Base-by-base conservation (phyloP, 2,888 invertebrate species). In the Parascotia fuliginaria region DNA sequence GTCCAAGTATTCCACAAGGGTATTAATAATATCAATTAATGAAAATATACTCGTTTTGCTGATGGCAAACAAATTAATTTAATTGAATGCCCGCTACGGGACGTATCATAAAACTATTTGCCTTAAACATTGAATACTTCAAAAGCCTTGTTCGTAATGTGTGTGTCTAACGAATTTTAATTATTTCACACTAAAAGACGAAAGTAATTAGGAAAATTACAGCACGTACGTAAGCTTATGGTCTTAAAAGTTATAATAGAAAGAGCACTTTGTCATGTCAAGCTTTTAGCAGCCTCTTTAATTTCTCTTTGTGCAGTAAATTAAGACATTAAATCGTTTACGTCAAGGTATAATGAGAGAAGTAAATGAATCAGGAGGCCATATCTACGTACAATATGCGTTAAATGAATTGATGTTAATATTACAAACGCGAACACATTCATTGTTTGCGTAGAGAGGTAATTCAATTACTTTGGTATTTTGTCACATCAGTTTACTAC, bases 311-410 rank as follows among this genome's bases (percentile, higher is more conserved):
- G 89, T 85, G 79, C 84, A 83, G 84, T 83, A 88, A 89, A 90
- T 89, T 88, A 87, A 89, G 83, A 87, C 85, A 84, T 87, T 87
- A 89, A 89, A 89, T 87, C 86, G 88, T 87, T 88, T 87, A 84
- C 81, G 82, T 79, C 81, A 78, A 75, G 76, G 75, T 75, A 75
- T 82, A 84, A 85, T 83, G 78, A 79, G 78, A 66, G 69, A 73
- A 71, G 77, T 77, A 79, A 80, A 82, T 81, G 79, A 82, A 81
- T 79, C 73, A 73, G 53, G 61, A 40, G 58, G 48, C 60, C 60
- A 57, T 60, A 63, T 55, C 46, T 60, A 54, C 50, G 54, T 54
- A 66, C 65, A 54, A 61, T 58, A 52, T 55, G 54, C 46, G 55
- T 55, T 55, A 54, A 65, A 62, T 65, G 52, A 81, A 82, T 83